Evolutionary conservation across 2,797 vertebrate genomes (phyloP).

Genomic region (Acipenser oxyrinchus): DNA sequence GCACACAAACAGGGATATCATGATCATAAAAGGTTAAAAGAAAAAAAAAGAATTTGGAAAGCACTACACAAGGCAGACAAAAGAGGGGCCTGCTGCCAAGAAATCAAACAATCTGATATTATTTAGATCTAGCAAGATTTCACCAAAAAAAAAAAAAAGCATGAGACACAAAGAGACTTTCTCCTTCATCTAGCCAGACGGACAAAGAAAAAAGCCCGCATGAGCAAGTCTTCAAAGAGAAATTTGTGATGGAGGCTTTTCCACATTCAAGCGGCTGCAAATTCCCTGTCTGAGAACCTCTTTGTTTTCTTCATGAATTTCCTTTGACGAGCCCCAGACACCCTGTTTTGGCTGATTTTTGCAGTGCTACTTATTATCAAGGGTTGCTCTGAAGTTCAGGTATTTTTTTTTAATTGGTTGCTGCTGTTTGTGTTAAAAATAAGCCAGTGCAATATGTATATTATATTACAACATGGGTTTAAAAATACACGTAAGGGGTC

Average conservation of each 20-base stretch:
- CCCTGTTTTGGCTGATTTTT: constrained; percentile 55
- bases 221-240: constrained; percentile 30
- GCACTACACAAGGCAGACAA: constrained; percentile 33
- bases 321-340: constrained; percentile 47
- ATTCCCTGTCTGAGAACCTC: constrained; percentile 48
- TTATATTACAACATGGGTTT: no score
- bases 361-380: neutral
- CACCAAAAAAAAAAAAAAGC: constrained; percentile 42
- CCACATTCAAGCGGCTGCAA: constrained; percentile 52
- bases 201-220: constrained; percentile 19
- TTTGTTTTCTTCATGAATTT: constrained; percentile 64
- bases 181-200: constrained; percentile 29
- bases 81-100: constrained; percentile 25
- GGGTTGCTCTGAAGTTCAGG: neutral
- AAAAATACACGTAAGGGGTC: no score
- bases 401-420: constrained; percentile 2
- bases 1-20: constrained; percentile 8
- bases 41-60: constrained; percentile 20
- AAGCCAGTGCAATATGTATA: no score
- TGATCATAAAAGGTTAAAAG: neutral
- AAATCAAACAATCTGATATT: constrained; percentile 58
- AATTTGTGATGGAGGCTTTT: constrained; percentile 28
- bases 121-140: constrained; percentile 53
- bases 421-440: no score
- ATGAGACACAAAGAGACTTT: constrained; percentile 49